Evolutionary conservation across 2,888 invertebrate species (phyloP).

Genomic region (Phyllotreta striolata): DNA sequence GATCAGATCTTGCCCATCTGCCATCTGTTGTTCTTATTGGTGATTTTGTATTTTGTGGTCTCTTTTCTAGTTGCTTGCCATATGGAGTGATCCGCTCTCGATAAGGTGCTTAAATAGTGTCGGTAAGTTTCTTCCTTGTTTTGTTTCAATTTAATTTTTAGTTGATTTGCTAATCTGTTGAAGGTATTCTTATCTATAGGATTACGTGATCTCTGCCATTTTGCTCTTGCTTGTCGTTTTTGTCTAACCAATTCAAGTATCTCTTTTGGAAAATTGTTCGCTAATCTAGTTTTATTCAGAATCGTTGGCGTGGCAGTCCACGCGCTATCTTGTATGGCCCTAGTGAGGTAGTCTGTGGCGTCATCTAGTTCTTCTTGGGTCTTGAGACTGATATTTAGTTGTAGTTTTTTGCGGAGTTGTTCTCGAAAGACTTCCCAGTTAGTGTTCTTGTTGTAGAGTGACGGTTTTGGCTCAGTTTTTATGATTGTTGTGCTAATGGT

Average conservation of each 20-base stretch:
- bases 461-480: neutral
- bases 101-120: neutral
- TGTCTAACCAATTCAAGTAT: neutral
- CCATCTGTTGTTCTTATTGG: constrained; percentile 9
- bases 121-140: neutral
- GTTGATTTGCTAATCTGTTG: neutral
- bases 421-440: neutral
- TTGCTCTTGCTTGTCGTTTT: neutral
- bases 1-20: constrained; percentile 8
- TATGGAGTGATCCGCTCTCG: neutral
- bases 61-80: no score
- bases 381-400: no score
- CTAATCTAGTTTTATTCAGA: no score
- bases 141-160: neutral
- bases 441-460: neutral
- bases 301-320: neutral
- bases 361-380: no score
- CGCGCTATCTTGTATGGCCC: neutral
- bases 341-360: neutral
- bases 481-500: neutral
- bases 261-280: neutral
- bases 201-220: neutral
- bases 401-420: neutral
- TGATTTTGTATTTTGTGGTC: constrained; percentile 7
- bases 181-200: neutral